These are phyloP conservation scores for Apomyelois bistriatella DNA, from an alignment of 2,888 invertebrate genomes.

Conservation along the genomic window DNA sequence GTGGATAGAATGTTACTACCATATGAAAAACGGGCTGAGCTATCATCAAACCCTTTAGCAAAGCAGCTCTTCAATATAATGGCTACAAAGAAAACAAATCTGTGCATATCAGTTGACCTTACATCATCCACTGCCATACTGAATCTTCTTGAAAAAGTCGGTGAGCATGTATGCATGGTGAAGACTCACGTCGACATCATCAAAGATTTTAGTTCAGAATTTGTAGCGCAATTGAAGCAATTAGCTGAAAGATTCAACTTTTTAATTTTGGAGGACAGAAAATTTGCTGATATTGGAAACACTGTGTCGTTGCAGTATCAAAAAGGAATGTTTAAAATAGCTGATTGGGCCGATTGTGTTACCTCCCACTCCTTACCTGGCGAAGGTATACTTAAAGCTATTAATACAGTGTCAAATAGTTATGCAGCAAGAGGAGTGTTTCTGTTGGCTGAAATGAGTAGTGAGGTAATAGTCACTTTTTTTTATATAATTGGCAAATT, in stretches of 20 bases:
- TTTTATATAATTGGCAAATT: no score
- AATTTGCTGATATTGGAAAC: constrained; percentile 98
- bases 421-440: constrained; percentile 84
- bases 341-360: constrained; percentile 94
- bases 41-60: constrained; percentile 81
- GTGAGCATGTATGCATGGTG: constrained; percentile 91
- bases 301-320: constrained; percentile 91
- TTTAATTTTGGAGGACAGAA: constrained; percentile 96
- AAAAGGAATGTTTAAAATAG: constrained; percentile 87
- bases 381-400: constrained; percentile 82
- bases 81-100: constrained; percentile 90
- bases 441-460: constrained; percentile 93
- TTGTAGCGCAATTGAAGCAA: constrained; percentile 81
- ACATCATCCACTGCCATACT: constrained; percentile 85
- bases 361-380: constrained; percentile 96
- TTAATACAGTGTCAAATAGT: constrained; percentile 65
- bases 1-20: constrained; percentile 77
- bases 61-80: constrained; percentile 87
- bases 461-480: constrained; percentile 60
- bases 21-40: constrained; percentile 80
- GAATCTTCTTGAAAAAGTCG: constrained; percentile 86
- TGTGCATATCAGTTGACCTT: constrained; percentile 95
- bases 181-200: constrained; percentile 96
- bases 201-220: constrained; percentile 86
- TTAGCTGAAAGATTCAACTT: constrained; percentile 90